Evolutionary conservation across 2,888 invertebrate genomes (phyloP), one percentile per base, ranked within the genome.

Genomic region (Toxonevra muliebris): DNA sequence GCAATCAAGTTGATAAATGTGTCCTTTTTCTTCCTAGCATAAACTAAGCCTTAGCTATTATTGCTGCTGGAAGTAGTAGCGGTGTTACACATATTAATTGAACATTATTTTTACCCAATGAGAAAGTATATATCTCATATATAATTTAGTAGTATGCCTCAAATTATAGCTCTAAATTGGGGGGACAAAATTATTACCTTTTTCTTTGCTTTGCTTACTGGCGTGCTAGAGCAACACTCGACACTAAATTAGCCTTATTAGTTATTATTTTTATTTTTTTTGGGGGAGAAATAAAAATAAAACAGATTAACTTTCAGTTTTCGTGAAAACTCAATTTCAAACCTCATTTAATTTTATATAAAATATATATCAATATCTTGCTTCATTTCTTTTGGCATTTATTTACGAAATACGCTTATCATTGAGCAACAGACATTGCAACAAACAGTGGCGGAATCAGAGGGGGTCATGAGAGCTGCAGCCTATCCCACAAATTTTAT

Each of bases 1-100:
- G 65, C 75, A 72, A 81, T 80, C 80, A 79, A 74, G 77, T 80
- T 80, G 81, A 80, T 78, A 81, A 79, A 80, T 80, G 81, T 76
- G 74, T 71, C 43, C 67, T 70, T 72, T 70, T 69, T 67, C 72
- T 70, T 69, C 69, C 61, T 43, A 48, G 30, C 30, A 30, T 7
- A 30, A 2, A 10, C 48, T 48, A 48, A 48, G 48, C 48, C 30
- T 48, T 8, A 11, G n/a, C 48, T 13, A 15, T 48, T 48, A 48
- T 48, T 13, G 11, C 5, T 15, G 48, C 48, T n/a, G 13, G 5
- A 15, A 17, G 11, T 8, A 15, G 19, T 53, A 17, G 53, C 19
- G 53, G 8, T 30, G 30, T 7, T 30, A 7, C 19, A 53, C 53
- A 53, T 53, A 53, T 53, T 53, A 53, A 53, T 53, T 53, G 53